Percentiles rank a stretch among this genome's conserved stretches.
phyloP scores from a whole-genome alignment of 2,888 invertebrate genomes.

The Camponotus fellah region DNA sequence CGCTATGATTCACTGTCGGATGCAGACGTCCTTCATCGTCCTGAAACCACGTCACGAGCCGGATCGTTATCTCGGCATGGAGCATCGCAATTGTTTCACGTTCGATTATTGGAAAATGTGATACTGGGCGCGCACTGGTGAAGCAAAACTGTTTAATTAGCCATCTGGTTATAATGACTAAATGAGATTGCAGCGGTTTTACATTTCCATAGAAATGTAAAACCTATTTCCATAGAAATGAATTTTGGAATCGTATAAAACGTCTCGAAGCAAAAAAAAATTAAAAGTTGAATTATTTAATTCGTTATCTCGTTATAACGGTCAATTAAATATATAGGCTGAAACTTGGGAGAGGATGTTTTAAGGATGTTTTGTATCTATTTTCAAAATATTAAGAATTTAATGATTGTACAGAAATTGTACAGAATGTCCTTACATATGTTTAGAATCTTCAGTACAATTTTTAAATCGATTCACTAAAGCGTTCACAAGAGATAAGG shows the following conservation, averaged over 20 bases:
- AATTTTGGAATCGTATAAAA: not conserved
- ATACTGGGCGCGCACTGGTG: not conserved
- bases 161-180: conserved; percentile 6
- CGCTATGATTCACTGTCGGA: conserved; percentile 64
- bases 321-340: not conserved
- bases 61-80: conserved; percentile 44
- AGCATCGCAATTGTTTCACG: conserved; percentile 38
- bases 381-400: too few relatives aligned
- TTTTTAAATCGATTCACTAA: too few relatives aligned
- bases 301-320: not conserved
- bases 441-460: too few relatives aligned
- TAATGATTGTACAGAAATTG: too few relatives aligned
- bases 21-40: conserved; percentile 39
- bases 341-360: not conserved
- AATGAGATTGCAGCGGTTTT: not conserved
- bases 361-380: too few relatives aligned
- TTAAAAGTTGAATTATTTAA: not conserved
- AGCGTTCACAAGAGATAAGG: too few relatives aligned
- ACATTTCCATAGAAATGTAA: not conserved
- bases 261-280: not conserved
- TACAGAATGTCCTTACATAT: too few relatives aligned
- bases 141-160: conserved; percentile 31
- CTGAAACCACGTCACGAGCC: conserved; percentile 27
- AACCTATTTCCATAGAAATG: conserved; percentile 1
- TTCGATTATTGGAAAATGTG: conserved; percentile 45